These are phyloP conservation scores for Drosophila kepulauana DNA, from an alignment of 1,140 invertebrate genomes.

Conservation along the genomic window DNA sequence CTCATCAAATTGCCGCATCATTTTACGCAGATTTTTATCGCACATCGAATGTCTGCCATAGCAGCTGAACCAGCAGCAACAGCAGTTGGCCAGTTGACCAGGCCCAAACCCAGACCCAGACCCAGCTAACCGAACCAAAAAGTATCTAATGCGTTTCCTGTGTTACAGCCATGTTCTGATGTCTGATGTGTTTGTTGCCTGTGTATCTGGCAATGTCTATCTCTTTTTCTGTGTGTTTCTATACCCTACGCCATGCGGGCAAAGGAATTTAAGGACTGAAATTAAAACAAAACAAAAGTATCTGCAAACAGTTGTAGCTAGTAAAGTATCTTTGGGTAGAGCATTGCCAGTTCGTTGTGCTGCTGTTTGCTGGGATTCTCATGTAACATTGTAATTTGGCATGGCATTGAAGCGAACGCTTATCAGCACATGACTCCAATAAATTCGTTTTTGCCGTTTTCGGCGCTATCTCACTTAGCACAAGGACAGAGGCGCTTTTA, in stretches of 20 bases:
- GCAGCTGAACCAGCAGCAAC: conserved; percentile 2
- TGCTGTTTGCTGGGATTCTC: conserved; percentile 10
- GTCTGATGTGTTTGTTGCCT: conserved; percentile 51
- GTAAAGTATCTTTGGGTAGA: conserved; percentile 5
- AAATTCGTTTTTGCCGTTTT: conserved; percentile 71
- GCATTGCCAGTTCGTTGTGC: conserved; percentile 24
- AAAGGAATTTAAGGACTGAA: conserved; percentile 7
- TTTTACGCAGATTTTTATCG: conserved; percentile 81
- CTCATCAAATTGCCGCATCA: conserved; percentile 82
- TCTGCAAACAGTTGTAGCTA: background rate
- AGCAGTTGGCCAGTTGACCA: conserved; percentile 24
- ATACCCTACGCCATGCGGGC: conserved; percentile 21
- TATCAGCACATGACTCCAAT: conserved; percentile 82
- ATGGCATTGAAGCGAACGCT: conserved; percentile 72
- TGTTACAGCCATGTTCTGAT: conserved; percentile 65
- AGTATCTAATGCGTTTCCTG: conserved; percentile 80
- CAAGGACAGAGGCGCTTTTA: conserved; percentile 48
- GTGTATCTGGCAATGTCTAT: conserved; percentile 56
- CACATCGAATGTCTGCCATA: conserved; percentile 34
- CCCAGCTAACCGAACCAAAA: conserved; percentile 32
- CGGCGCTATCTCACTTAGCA: conserved; percentile 67
- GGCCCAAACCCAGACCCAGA: background rate
- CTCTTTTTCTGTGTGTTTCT: conserved; percentile 51
- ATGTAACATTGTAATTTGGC: conserved; percentile 77
- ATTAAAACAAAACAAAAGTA: background rate